phyloP scores from a whole-genome alignment of 2,888 invertebrate genomes.

The Acrobasis suavella region DNA sequence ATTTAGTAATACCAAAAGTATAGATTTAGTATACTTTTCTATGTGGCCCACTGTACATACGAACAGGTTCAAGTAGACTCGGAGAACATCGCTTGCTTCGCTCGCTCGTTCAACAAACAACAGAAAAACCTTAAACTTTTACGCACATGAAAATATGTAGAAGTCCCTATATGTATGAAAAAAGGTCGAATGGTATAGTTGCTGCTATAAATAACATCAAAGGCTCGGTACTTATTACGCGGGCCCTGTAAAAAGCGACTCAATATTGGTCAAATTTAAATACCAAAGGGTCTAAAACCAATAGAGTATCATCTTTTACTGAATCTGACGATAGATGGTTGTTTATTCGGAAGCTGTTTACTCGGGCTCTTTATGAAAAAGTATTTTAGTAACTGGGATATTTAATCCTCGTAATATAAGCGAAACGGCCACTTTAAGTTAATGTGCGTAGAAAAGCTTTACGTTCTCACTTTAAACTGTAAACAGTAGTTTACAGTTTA shows the following conservation, averaged over 20 bases:
- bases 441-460: too few species aligned
- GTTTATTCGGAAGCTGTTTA: conserved; percentile 9
- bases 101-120: too few species aligned
- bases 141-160: too few species aligned
- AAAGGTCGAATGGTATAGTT: conserved; percentile 5
- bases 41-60: too few species aligned
- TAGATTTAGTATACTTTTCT: too few species aligned
- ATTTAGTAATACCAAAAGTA: too few species aligned
- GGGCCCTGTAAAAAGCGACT: conserved; percentile 11
- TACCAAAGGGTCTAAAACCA: conserved; percentile 18
- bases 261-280: conserved; percentile 15
- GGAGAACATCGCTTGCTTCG: too few species aligned
- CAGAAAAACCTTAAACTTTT: too few species aligned
- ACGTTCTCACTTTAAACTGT: too few species aligned
- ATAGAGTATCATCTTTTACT: conserved; percentile 16
- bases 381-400: not conserved
- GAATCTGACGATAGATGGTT: conserved; percentile 1
- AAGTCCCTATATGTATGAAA: not conserved
- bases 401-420: not conserved
- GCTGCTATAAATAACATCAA: conserved; percentile 2
- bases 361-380: not conserved
- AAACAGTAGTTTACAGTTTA: too few species aligned
- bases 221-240: conserved; percentile 10
- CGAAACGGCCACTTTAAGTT: too few species aligned
- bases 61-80: too few species aligned